Conservation (phyloP, 53 echinoderm and acorn worm species). For the Zoroaster sp. region DNA sequence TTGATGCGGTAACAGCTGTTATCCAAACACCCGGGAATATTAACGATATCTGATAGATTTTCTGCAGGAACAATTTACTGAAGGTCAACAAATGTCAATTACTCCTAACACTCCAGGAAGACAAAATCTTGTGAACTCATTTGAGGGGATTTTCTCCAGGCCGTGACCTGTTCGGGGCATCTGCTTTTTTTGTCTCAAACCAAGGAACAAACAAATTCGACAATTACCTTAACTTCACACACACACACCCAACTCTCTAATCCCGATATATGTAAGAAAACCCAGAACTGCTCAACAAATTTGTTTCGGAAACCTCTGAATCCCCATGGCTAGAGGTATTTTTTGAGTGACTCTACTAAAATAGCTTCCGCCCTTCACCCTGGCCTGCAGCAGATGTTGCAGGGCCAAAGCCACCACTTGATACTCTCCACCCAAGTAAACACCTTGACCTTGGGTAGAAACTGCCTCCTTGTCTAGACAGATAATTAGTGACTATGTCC, state of each 20-base stretch:
- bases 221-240: conserved; percentile 22
- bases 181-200: neutral
- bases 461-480: conserved; percentile 45
- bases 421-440: neutral
- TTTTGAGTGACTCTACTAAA: neutral
- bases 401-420: neutral
- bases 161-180: neutral
- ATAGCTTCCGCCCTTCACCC: neutral
- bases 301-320: neutral
- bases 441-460: conserved; percentile 49
- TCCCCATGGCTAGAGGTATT: neutral
- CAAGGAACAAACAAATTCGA: conserved; percentile 41
- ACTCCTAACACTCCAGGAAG: neutral
- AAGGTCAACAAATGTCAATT: neutral
- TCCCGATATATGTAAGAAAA: neutral
- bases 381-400: neutral
- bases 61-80: neutral
- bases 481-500: conserved; percentile 14
- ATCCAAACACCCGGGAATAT: neutral
- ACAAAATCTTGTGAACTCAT: neutral
- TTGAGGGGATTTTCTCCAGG: neutral
- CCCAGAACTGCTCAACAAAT: neutral
- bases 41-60: neutral
- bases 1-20: neutral
- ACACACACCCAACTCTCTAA: neutral